A percentile compares a stretch with the other conserved stretches of the same genome.
phyloP scores from a whole-genome alignment of 53 echinoderm and acorn worm species.

The Stichopus horrens region DNA sequence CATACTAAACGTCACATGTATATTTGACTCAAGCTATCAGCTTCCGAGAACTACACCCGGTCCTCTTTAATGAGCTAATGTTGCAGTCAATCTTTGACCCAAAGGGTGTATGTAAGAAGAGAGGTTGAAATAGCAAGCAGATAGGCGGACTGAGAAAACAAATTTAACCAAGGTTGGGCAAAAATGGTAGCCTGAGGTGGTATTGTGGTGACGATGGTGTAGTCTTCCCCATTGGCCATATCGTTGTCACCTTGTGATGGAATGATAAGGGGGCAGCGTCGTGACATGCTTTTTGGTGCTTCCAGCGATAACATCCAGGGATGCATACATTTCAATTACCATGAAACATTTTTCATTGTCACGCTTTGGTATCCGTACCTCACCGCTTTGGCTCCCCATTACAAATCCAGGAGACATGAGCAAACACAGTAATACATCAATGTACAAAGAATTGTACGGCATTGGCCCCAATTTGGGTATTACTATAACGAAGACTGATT shows the following conservation, averaged over 20 bases:
- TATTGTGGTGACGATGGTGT: slow-evolving; percentile 15
- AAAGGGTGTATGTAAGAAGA: slow-evolving; percentile 13
- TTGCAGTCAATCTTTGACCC: slow-evolving; percentile 12
- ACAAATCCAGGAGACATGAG: no score
- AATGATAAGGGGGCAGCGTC: slow-evolving; percentile 2
- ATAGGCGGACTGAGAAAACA: slow-evolving; percentile 38
- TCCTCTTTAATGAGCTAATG: slow-evolving; percentile 33
- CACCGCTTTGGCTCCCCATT: no score
- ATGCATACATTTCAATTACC: background rate
- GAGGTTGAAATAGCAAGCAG: slow-evolving; percentile 40
- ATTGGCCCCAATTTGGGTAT: no score
- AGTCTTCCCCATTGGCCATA: background rate
- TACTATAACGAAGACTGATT: no score
- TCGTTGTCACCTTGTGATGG: slow-evolving; percentile 8
- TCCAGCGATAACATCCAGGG: background rate
- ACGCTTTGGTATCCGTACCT: no score
- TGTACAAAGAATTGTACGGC: no score
- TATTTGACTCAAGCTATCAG: no score
- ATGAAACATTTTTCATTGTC: background rate
- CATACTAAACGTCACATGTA: no score
- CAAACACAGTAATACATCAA: no score
- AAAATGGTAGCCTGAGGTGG: slow-evolving; percentile 3
- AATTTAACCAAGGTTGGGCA: slow-evolving; percentile 33
- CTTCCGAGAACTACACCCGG: no score
- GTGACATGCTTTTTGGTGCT: background rate